Conservation (phyloP, 2,113 vertebrate species). For the Poecilia latipinna region DNA sequence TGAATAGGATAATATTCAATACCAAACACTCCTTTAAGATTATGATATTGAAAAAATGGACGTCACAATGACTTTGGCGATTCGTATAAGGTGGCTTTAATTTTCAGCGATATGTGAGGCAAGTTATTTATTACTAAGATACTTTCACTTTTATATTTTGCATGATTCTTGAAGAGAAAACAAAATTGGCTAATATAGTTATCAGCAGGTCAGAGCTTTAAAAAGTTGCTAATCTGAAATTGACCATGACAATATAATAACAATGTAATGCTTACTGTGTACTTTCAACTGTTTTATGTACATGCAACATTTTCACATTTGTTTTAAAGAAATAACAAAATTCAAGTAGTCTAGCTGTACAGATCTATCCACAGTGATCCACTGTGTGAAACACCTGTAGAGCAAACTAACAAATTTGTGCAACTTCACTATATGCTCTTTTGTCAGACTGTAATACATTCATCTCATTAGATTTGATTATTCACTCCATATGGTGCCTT, state of each 20-base stretch:
- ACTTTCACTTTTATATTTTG: not conserved
- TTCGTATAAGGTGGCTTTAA: not conserved
- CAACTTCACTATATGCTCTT: conserved; percentile 35
- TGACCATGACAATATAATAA: not conserved
- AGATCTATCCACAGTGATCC: conserved; percentile 19
- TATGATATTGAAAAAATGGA: no score
- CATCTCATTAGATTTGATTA: conserved; percentile 64
- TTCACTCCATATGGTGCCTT: conserved; percentile 49
- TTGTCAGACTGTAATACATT: conserved; percentile 58
- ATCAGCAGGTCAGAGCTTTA: no score
- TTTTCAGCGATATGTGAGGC: not conserved
- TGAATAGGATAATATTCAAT: no score
- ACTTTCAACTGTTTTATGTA: not conserved
- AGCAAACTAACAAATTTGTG: conserved; percentile 38
- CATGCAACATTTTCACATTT: not conserved
- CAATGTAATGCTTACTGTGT: not conserved
- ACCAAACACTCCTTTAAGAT: no score
- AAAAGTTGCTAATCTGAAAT: not conserved
- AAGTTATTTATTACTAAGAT: not conserved
- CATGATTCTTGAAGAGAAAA: not conserved
- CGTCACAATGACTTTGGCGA: not conserved
- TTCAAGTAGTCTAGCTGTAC: not conserved
- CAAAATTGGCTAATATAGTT: no score
- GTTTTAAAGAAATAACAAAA: not conserved
- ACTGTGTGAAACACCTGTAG: conserved; percentile 30